Evolutionary conservation across 1,140 invertebrate species (phyloP).

Genomic region (Alviniconcha marisindica): DNA sequence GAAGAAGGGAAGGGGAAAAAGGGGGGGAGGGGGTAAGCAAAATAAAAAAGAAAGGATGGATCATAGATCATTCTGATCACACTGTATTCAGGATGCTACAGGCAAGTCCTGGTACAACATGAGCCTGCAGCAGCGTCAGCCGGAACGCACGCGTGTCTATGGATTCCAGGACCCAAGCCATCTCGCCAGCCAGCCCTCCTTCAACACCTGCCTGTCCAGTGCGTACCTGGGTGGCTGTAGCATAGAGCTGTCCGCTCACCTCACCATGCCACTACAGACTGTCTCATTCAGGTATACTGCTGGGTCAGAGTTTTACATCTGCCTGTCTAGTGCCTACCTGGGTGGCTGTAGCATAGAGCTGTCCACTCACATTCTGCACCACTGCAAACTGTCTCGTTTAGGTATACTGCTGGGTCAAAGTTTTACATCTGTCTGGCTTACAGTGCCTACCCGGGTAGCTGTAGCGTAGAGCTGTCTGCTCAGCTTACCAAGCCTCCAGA

Average conservation of each 20-base stretch:
- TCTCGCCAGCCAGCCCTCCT: background rate
- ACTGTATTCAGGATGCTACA: conserved; percentile 55
- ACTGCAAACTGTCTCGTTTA: conserved; percentile 7
- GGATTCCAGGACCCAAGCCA: background rate
- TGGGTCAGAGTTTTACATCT: too few relatives aligned
- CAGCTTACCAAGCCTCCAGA: conserved; percentile 5
- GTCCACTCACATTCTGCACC: background rate
- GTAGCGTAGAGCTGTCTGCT: conserved; percentile 32
- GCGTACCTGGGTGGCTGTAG: conserved; percentile 35
- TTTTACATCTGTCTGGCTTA: background rate
- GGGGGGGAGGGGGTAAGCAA: too few relatives aligned
- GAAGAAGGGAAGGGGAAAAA: background rate
- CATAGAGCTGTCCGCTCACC: conserved; percentile 24
- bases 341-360: conserved; percentile 9
- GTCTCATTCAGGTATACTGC: conserved; percentile 35
- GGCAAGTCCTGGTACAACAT: conserved; percentile 78
- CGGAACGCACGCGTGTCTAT: conserved; percentile 55
- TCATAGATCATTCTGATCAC: too few relatives aligned
- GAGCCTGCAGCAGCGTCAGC: conserved; percentile 77
- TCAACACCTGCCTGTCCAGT: conserved; percentile 34
- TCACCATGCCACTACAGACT: conserved; percentile 5
- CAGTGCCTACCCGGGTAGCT: background rate
- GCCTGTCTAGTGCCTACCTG: background rate
- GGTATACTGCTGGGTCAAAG: too few relatives aligned
- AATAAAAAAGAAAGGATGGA: too few relatives aligned